Evolutionary conservation across 2,888 invertebrate genomes (phyloP).

Genomic region (Tenthredo scrophulariae): DNA sequence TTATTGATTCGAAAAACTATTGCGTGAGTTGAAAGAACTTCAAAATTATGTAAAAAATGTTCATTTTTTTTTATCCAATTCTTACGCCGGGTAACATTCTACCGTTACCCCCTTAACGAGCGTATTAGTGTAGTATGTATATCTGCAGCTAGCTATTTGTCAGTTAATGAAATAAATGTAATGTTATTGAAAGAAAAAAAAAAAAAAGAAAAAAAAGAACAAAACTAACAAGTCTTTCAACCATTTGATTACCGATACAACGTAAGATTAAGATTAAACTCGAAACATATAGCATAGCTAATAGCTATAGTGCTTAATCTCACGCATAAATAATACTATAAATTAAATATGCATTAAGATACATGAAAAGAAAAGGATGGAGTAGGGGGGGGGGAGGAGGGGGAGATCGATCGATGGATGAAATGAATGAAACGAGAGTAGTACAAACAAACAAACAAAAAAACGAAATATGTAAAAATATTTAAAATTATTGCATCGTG

Average conservation of each 20-base stretch:
- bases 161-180: slow-evolving; percentile 14
- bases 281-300: not conserved
- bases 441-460: not conserved
- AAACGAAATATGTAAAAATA: slow-evolving; percentile 37
- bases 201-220: not conserved
- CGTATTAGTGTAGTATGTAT: not conserved
- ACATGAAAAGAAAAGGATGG: not conserved
- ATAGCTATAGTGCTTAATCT: not conserved
- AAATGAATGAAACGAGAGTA: slow-evolving; percentile 39
- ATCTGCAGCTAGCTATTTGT: slow-evolving; percentile 32
- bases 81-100: not conserved
- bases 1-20: slow-evolving; percentile 13
- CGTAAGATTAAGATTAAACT: slow-evolving; percentile 8
- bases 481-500: slow-evolving; percentile 49
- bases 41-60: not conserved
- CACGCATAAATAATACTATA: not conserved
- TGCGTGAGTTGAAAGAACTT: slow-evolving; percentile 11
- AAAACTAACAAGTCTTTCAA: not conserved
- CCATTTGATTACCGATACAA: slow-evolving; percentile 18
- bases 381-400: no score
- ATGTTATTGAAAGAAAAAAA: not conserved
- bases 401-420: not conserved
- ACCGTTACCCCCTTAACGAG: not conserved
- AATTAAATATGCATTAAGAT: not conserved
- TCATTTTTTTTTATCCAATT: not conserved